Evolutionary conservation across 2,113 vertebrate species (phyloP), one percentile per base, ranked within the genome.

Genomic region (Sitta europaea): DNA sequence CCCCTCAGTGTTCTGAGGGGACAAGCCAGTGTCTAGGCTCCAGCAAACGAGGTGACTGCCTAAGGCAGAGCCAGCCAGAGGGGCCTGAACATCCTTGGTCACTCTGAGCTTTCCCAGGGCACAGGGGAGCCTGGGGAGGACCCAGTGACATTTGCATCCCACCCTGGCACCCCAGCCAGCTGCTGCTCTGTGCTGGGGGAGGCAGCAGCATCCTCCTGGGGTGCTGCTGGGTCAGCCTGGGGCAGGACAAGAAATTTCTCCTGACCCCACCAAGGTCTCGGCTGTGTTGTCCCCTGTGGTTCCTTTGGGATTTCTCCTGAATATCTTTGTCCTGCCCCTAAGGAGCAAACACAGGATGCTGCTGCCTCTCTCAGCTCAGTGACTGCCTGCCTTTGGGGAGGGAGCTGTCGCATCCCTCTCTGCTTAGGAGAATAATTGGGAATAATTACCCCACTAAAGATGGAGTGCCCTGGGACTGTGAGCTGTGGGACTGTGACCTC

Each of bases 11-110:
- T 79, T 48, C 62, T 76, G 93, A 72, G 47, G 66, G 85, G 91
- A 76, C 58, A 55, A 76, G 59, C 17, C 51, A 66, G 71, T 58
- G 67, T 83, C 51, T 6, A 12, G 54, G 72, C 75, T 94, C 58
- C 78, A 80, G 67, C 71, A 93, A 95, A 94, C 18, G 73, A 93
- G 81, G 71, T 14, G 61, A 29, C 20, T 42, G 86, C 92, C 82
- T 38, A 19, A 71, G 90, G 95, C 91, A 95, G 38, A 62, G 59
- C 31, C 67, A 88, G 72, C 61, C 65, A 88, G 70, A 21, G 57
- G 57, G 70, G 51, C 3, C 59, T 88, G 15, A 19, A 51, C 18
- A 59, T 84, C 86, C 91, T 94, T 96, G 86, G 54, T 68, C 57
- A 33, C 6, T 0, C 19, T 90, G 11, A 35, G 17, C n/a, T 94